Conservation (phyloP, 2,113 vertebrate genomes). For the Perca flavescens region DNA sequence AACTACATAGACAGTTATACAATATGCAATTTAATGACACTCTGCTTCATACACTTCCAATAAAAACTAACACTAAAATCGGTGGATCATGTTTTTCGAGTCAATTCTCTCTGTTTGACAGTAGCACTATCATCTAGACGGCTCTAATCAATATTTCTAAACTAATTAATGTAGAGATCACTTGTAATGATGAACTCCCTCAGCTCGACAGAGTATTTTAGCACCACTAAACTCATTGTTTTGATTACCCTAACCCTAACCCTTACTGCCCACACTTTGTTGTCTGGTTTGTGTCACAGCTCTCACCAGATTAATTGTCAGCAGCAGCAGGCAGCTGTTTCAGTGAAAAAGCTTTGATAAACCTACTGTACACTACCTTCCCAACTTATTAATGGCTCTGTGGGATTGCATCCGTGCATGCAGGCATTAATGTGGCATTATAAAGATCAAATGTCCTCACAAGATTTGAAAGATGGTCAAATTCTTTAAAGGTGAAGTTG, state of each 20-base stretch:
- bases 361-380: too few relatives aligned
- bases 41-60: background rate
- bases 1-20: background rate
- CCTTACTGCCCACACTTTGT: too few relatives aligned
- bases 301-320: too few relatives aligned
- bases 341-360: too few relatives aligned
- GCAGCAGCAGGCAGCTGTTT: too few relatives aligned
- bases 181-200: background rate
- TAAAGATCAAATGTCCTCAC: background rate
- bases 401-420: background rate
- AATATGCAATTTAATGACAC: background rate
- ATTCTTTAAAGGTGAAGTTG: too few relatives aligned
- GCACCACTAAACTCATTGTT: background rate
- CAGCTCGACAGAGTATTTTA: background rate
- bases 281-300: too few relatives aligned
- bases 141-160: background rate
- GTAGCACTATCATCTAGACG: background rate
- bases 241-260: background rate
- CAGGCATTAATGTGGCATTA: background rate
- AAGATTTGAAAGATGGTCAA: background rate
- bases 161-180: background rate
- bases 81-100: background rate
- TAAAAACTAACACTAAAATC: background rate
- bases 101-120: background rate
- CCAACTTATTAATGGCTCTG: too few relatives aligned